phyloP scores from a whole-genome alignment of 2,888 invertebrate species.

The Ypsolopha scabrella region DNA sequence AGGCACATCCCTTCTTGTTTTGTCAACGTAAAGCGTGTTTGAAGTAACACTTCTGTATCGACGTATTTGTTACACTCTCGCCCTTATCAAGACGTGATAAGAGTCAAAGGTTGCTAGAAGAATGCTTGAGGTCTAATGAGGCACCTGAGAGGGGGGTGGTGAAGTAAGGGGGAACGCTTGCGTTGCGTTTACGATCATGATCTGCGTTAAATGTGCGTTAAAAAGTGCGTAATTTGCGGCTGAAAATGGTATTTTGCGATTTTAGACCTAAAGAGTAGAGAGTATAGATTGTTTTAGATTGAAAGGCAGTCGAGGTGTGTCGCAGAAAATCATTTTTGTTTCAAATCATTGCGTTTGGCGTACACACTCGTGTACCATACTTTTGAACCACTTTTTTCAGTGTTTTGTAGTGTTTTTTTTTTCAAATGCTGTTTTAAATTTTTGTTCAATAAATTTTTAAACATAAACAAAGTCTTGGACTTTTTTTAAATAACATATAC shows the following conservation, averaged over 20 bases:
- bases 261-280: background rate
- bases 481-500: background rate
- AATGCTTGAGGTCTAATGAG: slow-evolving; percentile 38
- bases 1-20: slow-evolving; percentile 11
- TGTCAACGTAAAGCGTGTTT: slow-evolving; percentile 24
- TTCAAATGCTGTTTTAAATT: no score
- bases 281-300: no score
- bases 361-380: no score
- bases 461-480: no score
- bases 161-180: slow-evolving; percentile 16
- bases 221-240: slow-evolving; percentile 19
- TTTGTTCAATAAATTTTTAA: no score
- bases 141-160: slow-evolving; percentile 29
- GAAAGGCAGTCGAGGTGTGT: no score
- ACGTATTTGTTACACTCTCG: background rate
- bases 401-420: no score
- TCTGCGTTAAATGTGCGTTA: slow-evolving; percentile 39
- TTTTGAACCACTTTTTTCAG: no score
- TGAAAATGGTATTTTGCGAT: background rate
- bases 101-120: background rate
- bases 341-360: no score
- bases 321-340: no score
- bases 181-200: slow-evolving; percentile 29
- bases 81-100: background rate
- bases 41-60: slow-evolving; percentile 32